Evolutionary conservation across 2,113 vertebrate genomes (phyloP).

Genomic region (Hiodon alosoides): DNA sequence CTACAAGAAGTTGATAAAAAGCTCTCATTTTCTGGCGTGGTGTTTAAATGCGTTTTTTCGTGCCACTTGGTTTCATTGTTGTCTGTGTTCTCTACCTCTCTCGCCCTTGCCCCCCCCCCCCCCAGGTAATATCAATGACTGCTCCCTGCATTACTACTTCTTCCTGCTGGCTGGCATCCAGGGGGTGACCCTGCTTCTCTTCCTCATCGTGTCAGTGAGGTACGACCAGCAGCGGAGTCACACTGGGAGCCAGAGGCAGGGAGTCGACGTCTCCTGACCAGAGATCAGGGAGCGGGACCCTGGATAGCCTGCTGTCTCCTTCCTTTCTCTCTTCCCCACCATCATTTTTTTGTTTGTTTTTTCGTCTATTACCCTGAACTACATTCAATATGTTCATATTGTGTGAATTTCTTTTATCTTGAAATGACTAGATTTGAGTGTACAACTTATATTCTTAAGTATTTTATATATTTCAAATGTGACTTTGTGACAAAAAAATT

Average conservation of each 20-base stretch:
- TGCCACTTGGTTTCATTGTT: background rate
- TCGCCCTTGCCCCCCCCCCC: background rate
- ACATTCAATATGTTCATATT: too few relatives aligned
- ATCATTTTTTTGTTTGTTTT: too few relatives aligned
- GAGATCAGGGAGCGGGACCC: background rate
- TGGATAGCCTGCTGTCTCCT: background rate
- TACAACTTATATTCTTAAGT: too few relatives aligned
- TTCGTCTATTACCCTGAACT: too few relatives aligned
- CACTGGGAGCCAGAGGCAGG: slow-evolving; percentile 43
- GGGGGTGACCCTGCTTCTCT: slow-evolving; percentile 81
- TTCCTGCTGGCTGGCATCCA: slow-evolving; percentile 91
- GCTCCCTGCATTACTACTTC: slow-evolving; percentile 89
- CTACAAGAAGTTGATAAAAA: background rate
- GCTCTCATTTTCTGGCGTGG: background rate
- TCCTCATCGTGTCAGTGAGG: slow-evolving; percentile 84
- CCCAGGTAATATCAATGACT: slow-evolving; percentile 89
- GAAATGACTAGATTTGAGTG: too few relatives aligned
- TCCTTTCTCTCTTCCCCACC: background rate
- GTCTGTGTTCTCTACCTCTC: rapidly evolving
- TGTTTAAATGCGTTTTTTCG: background rate
- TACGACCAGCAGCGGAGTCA: slow-evolving; percentile 69
- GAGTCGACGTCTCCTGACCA: slow-evolving; percentile 49
- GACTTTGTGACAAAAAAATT: too few relatives aligned
- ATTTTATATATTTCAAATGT: too few relatives aligned
- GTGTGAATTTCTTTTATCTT: too few relatives aligned